Conservation (phyloP, 2,797 vertebrate species). For the Carcharodon carcharias region DNA sequence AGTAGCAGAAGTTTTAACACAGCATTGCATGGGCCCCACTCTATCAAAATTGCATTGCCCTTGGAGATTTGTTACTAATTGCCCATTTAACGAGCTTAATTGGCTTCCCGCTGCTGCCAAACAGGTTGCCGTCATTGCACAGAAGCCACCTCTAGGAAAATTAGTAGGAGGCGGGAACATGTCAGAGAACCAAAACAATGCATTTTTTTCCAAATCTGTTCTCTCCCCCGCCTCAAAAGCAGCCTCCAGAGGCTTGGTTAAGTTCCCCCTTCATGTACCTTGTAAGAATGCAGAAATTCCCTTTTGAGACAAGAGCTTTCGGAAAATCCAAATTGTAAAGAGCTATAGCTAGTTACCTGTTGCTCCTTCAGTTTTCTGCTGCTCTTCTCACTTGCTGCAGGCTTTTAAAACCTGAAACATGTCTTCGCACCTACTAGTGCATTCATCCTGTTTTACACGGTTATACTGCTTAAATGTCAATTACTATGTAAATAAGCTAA, state of each 20-base stretch:
- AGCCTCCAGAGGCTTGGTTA: too few species aligned
- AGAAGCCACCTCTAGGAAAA: too few species aligned
- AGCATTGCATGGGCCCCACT: too few species aligned
- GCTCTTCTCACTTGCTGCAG: neutral
- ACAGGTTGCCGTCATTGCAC: too few species aligned
- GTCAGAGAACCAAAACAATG: too few species aligned
- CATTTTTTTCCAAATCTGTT: too few species aligned
- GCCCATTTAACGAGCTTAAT: neutral
- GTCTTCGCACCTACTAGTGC: neutral
- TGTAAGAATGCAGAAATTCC: neutral
- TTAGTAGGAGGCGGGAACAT: too few species aligned
- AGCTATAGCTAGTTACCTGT: neutral
- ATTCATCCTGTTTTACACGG: neutral
- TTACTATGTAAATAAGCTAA: neutral
- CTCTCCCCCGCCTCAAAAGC: too few species aligned
- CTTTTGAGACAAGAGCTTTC: neutral
- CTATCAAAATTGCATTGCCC: neutral
- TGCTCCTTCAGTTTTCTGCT: neutral
- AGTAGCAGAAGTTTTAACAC: neutral
- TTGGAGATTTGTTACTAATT: slow-evolving; percentile 1
- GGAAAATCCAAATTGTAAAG: neutral
- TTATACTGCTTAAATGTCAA: neutral
- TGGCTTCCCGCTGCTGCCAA: neutral
- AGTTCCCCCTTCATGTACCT: neutral
- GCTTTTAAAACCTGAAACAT: neutral